phyloP scores from a whole-genome alignment of 2,888 invertebrate species.

The Troides aeacus region DNA sequence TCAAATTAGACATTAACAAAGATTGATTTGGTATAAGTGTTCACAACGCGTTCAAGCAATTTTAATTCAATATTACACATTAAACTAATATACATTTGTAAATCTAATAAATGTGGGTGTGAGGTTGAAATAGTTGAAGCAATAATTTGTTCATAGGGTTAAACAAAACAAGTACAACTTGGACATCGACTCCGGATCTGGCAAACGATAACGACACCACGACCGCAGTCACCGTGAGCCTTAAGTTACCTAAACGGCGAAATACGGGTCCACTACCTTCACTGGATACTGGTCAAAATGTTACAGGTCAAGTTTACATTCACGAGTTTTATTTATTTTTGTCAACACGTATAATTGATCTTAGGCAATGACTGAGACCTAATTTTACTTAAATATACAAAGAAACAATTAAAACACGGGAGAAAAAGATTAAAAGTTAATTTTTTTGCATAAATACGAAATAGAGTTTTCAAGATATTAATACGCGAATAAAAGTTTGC shows the following conservation, averaged over 20 bases:
- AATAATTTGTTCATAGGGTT: constrained; percentile 51
- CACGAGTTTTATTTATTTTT: not conserved
- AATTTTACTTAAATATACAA: no score
- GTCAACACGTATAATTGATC: not conserved
- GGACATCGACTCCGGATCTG: constrained; percentile 92
- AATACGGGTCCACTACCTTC: constrained; percentile 79
- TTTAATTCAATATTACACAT: not conserved
- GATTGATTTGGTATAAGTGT: not conserved
- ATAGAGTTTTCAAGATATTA: no score
- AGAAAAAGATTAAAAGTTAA: no score
- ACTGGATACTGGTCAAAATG: constrained; percentile 76
- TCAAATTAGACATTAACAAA: not conserved
- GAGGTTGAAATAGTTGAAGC: constrained; percentile 3
- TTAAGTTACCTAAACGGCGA: constrained; percentile 84
- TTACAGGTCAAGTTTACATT: constrained; percentile 39
- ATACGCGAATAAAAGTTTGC: no score
- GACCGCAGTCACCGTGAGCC: constrained; percentile 84
- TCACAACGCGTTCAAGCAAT: not conserved
- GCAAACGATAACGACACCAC: constrained; percentile 80
- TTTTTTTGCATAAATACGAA: no score
- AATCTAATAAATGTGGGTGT: not conserved
- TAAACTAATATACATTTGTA: not conserved
- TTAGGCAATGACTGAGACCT: no score
- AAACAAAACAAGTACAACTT: constrained; percentile 79
- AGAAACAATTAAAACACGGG: no score